Evolutionary conservation across 2,888 invertebrate species (phyloP).

Genomic region (Rhorus exstirpatorius): DNA sequence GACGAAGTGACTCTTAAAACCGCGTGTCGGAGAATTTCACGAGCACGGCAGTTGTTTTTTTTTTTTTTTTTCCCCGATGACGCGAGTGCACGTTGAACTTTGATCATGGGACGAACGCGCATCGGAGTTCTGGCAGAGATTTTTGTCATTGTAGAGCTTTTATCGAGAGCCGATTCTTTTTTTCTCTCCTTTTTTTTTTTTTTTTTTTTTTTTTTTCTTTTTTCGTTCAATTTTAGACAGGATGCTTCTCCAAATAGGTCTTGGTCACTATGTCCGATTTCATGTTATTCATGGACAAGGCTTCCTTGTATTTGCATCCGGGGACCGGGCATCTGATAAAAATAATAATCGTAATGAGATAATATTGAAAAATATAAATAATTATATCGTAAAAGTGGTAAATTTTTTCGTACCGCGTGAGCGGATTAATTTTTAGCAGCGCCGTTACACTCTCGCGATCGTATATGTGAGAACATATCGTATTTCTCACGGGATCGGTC

Average conservation of each 20-base stretch:
- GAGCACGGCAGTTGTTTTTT: too few relatives aligned
- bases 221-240: slow-evolving; percentile 32
- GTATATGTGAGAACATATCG: slow-evolving; percentile 81
- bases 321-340: slow-evolving; percentile 80
- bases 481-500: slow-evolving; percentile 82
- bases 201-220: neutral
- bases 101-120: slow-evolving; percentile 10
- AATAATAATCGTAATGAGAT: neutral
- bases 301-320: slow-evolving; percentile 79
- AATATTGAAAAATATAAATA: slow-evolving; percentile 1
- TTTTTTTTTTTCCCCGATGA: slow-evolving; percentile 31
- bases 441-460: slow-evolving; percentile 78
- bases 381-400: neutral
- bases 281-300: slow-evolving; percentile 74
- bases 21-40: slow-evolving; percentile 9
- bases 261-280: slow-evolving; percentile 77
- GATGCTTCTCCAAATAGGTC: slow-evolving; percentile 78
- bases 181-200: neutral
- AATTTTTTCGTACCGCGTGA: slow-evolving; percentile 76
- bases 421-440: slow-evolving; percentile 77
- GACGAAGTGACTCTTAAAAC: slow-evolving; percentile 33
- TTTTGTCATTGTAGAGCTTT: neutral
- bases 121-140: slow-evolving; percentile 34
- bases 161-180: neutral
- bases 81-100: slow-evolving; percentile 39